Conservation (phyloP, 2,113 vertebrate species). For the Callipepla californica region DNA sequence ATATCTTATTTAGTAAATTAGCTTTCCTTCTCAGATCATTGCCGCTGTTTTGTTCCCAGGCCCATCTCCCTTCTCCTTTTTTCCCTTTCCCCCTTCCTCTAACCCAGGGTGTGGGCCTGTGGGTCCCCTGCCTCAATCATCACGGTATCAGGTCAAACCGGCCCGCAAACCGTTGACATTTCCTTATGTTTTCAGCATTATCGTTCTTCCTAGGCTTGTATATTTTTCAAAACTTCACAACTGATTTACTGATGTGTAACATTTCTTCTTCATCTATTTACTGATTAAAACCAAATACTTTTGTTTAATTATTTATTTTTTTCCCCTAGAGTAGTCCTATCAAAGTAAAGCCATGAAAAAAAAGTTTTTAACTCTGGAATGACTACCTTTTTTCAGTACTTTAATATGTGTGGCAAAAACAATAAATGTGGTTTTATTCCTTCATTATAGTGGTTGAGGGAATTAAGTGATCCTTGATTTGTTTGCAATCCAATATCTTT, state of each 20-base stretch:
- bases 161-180: not conserved
- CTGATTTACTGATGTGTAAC: not conserved
- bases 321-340: not conserved
- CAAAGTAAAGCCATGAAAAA: not conserved
- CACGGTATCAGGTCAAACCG: no score
- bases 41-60: no score
- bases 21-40: no score
- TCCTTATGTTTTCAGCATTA: not conserved
- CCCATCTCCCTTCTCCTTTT: no score
- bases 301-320: no score
- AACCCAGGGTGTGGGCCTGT: no score
- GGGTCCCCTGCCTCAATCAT: no score
- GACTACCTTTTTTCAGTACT: not conserved
- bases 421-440: not conserved
- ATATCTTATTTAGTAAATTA: no score
- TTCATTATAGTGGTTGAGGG: not conserved
- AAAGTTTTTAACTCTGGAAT: not conserved
- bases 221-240: not conserved
- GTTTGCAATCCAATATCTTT: not conserved
- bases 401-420: not conserved
- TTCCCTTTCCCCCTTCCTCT: no score
- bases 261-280: not conserved
- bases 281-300: not conserved
- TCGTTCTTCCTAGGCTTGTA: not conserved
- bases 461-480: conserved; percentile 2